Base-by-base conservation (phyloP, 2,888 invertebrate species). In the Lydus trimaculatus region DNA sequence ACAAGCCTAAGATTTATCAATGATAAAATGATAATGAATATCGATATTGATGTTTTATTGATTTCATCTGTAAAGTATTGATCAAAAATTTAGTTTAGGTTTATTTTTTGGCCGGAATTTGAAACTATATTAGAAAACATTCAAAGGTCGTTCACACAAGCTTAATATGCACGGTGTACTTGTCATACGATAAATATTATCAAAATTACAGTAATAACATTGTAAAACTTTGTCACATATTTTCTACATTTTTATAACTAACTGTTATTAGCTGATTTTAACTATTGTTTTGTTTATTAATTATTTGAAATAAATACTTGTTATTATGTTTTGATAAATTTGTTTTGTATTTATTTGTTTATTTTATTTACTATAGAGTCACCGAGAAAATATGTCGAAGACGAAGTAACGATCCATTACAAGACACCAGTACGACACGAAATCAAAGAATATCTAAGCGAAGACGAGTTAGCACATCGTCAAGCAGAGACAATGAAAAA, bases 351-450 rank as follows among this genome's bases (percentile, higher is more conserved):
- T 31, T 33, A 8, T 61, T 31, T 61, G 13, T 39, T 36, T 36
- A 23, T 7, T 33, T 20, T n/a, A 36, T 61, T 25, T 56, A n/a
- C n/a, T n/a, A 4, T 56, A 95, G 95, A 94, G 88, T 94, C 95
- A 80, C 94, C 94, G 63, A 91, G 94, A 83, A 93, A 93, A 79
- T 96, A 95, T 88, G 92, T 95, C 84, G 95, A 95, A 87, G 93
- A 94, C 84, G 95, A 96, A 86, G 96, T 97, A 82, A 97, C 96
- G 85, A 95, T 97, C 85, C 96, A 96, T 87, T 97, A 96, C 89
- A 90, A 94, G 83, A 94, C 93, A 74, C 96, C 97, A 69, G 92
- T 96, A 76, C 90, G 96, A 73, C 92, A 94, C 83, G 95, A 95
- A 84, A 92, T 94, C 75, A 92, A 97, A 87, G 94, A 94, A 76